These are phyloP conservation scores for Hucho hucho DNA, from an alignment of 2,113 vertebrate species.

Conservation along the genomic window DNA sequence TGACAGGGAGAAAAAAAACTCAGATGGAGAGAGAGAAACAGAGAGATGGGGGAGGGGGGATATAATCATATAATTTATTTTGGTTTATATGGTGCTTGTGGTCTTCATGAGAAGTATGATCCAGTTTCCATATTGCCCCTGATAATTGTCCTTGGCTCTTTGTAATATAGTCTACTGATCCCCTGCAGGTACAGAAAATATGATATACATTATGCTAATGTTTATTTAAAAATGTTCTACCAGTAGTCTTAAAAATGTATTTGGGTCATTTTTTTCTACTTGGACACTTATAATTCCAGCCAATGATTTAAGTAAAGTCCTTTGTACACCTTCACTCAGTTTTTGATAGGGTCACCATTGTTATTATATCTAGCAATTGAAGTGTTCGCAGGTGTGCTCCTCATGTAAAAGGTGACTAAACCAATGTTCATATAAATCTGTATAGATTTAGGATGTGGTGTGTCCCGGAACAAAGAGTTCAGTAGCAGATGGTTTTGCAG, in stretches of 20 bases:
- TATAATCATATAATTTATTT: constrained; percentile 52
- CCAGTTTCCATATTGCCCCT: constrained; percentile 28
- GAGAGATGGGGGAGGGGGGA: background rate
- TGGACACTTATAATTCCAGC: no score
- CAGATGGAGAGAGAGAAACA: background rate
- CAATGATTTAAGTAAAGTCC: no score
- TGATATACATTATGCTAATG: background rate
- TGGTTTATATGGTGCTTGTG: constrained; percentile 49
- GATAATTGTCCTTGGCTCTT: no score
- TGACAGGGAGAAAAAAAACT: background rate
- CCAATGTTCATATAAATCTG: background rate
- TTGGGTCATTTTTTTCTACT: no score
- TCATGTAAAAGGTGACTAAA: no score
- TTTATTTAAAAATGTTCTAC: background rate
- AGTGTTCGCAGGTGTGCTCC: background rate
- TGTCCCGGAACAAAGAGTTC: background rate
- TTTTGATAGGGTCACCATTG: no score
- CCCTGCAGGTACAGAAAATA: background rate
- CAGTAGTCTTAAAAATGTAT: no score
- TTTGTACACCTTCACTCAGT: no score
- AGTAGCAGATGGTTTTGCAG: constrained; percentile 3
- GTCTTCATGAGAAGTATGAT: constrained; percentile 48
- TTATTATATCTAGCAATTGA: no score
- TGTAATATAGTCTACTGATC: no score
- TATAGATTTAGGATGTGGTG: constrained; percentile 5